phyloP scores from a whole-genome alignment of 2,113 vertebrate species.

The Petroica traversi region DNA sequence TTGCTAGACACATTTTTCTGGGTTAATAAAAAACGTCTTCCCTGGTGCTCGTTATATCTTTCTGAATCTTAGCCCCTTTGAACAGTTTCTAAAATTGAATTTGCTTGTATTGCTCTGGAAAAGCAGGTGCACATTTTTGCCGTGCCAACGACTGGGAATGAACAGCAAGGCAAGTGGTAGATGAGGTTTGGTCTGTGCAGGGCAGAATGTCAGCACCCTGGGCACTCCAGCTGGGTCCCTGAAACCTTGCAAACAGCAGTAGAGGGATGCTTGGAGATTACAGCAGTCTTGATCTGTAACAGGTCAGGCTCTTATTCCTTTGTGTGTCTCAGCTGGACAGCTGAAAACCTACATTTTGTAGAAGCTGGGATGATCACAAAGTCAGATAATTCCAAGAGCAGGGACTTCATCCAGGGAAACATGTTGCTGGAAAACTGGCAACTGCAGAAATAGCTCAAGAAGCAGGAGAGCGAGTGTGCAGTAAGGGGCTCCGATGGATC shows the following conservation, averaged over 20 bases:
- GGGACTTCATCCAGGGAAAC: background rate
- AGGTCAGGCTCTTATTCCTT: background rate
- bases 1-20: background rate
- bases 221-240: background rate
- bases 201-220: background rate
- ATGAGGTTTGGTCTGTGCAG: background rate
- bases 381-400: background rate
- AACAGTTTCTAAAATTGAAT: background rate
- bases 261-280: background rate
- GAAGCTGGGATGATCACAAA: background rate
- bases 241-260: background rate
- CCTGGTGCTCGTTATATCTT: background rate
- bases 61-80: background rate
- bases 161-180: background rate
- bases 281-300: background rate
- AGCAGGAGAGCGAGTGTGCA: background rate
- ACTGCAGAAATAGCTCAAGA: background rate
- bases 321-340: background rate
- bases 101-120: background rate
- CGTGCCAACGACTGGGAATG: background rate
- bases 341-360: background rate
- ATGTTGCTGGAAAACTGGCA: background rate
- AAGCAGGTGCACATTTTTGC: background rate
- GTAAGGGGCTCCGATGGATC: background rate
- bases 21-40: background rate